Evolutionary conservation across 2,888 invertebrate genomes (phyloP), one percentile per base, ranked within the genome.

Genomic region (Eristalinus aeneus): DNA sequence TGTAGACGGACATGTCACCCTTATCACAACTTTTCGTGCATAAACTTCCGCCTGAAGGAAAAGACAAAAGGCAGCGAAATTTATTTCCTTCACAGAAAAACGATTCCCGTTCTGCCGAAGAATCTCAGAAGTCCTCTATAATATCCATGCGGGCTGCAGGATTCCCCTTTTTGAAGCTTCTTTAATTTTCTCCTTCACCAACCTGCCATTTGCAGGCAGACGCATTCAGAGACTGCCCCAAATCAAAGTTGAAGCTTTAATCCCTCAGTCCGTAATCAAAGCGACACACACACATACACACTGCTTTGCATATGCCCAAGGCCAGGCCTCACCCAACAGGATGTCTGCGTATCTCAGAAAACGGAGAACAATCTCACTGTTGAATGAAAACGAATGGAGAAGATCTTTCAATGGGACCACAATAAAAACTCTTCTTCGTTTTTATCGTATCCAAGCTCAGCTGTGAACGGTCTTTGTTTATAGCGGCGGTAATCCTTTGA

Each of bases 401-500:
- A 82, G 27, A 16, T 46, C 46, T 16, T 56, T 32, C 68, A 23
- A 54, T 72, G 61, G 77, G 67, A 63, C 63, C n/a, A 65, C 61
- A 75, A 83, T 83, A 74, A 83, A 77, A 65, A 54, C 34, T n/a
- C n/a, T n/a, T n/a, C n/a, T n/a, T n/a, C n/a, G n/a, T n/a, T n/a
- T n/a, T n/a, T n/a, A n/a, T n/a, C 60, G 23, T 46, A 23, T 31
- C 60, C 31, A 20, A 46, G 64, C 65, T 56, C 20, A 34, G 31
- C 16, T 32, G 34, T 60, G 67, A 58, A 65, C 8, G 10, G 32
- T 68, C 64, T 63, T 80, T 84, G 84, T 84, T 84, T 84, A 76
- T 80, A 61, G 75, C 27, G 75, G 67, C 65, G 67, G 75, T 76
- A 76, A 84, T 84, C 75, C 80, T 65, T 80, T 69, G 63, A 64